Conservation (phyloP, 2,797 vertebrate genomes). For the Trichosurus vulpecula region DNA sequence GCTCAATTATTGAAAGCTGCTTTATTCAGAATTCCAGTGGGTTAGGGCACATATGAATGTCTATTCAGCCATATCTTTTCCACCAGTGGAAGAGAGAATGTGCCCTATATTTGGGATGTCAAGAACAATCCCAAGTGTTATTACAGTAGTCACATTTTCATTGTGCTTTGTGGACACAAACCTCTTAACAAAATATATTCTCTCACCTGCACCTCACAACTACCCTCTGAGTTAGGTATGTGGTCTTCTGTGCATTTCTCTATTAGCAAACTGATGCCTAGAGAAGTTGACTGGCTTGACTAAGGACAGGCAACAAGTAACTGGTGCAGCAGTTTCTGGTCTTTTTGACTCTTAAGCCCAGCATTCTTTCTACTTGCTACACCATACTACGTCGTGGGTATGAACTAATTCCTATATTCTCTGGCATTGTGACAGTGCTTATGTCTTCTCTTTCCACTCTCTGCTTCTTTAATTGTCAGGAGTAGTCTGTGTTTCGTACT, state of each 20-base stretch:
- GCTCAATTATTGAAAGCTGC: neutral
- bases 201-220: neutral
- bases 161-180: neutral
- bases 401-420: neutral
- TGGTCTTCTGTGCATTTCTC: neutral
- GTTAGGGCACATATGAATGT: neutral
- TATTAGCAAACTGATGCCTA: neutral
- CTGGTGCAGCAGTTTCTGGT: neutral
- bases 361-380: neutral
- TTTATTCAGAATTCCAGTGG: neutral
- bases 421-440: neutral
- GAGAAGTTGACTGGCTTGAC: neutral
- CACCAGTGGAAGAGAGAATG: constrained; percentile 24
- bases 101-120: neutral
- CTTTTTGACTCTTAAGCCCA: neutral
- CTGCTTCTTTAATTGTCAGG: neutral
- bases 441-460: neutral
- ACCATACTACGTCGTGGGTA: neutral
- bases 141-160: neutral
- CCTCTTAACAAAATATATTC: neutral
- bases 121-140: neutral
- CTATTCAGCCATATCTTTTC: constrained; percentile 12
- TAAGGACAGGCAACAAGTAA: neutral
- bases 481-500: neutral
- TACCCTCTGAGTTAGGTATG: neutral